These are phyloP conservation scores for Torymus auratus DNA, from an alignment of 2,888 invertebrate species.

Conservation along the genomic window DNA sequence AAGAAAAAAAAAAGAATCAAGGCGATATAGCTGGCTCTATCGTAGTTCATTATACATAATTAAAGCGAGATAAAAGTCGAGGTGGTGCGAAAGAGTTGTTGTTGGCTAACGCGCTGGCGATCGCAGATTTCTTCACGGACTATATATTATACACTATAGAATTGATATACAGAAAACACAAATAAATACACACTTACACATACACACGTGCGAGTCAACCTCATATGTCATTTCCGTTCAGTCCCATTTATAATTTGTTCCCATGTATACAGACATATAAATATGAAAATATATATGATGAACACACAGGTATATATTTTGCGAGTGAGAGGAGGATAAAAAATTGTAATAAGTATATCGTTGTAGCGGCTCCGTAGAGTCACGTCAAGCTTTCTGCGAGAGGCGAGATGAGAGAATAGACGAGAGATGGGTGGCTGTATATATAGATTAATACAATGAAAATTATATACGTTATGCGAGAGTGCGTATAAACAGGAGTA, in stretches of 20 bases:
- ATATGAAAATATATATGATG: too few relatives aligned
- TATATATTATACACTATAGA: constrained; percentile 16
- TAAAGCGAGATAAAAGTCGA: constrained; percentile 16
- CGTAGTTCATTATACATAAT: constrained; percentile 68
- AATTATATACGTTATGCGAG: constrained; percentile 24
- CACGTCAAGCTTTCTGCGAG: constrained; percentile 56
- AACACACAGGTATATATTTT: constrained; percentile 3
- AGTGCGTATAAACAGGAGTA: constrained; percentile 6
- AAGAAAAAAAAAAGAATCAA: constrained; percentile 7
- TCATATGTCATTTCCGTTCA: background rate
- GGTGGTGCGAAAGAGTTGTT: constrained; percentile 60
- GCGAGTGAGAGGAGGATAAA: background rate
- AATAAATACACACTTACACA: constrained; percentile 19
- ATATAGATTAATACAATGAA: constrained; percentile 52
- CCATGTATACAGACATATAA: too few relatives aligned
- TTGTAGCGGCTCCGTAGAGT: constrained; percentile 56
- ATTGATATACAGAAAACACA: constrained; percentile 10
- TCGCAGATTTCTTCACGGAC: constrained; percentile 41
- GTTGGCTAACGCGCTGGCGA: constrained; percentile 46
- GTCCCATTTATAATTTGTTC: too few relatives aligned
- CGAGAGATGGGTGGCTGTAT: constrained; percentile 24
- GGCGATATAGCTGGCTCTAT: constrained; percentile 74
- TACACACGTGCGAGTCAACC: constrained; percentile 30
- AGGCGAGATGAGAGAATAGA: constrained; percentile 18
- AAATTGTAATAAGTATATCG: constrained; percentile 16